phyloP scores from a whole-genome alignment of 2,888 invertebrate genomes.

The Kuschelorhynchus macadamiae region DNA sequence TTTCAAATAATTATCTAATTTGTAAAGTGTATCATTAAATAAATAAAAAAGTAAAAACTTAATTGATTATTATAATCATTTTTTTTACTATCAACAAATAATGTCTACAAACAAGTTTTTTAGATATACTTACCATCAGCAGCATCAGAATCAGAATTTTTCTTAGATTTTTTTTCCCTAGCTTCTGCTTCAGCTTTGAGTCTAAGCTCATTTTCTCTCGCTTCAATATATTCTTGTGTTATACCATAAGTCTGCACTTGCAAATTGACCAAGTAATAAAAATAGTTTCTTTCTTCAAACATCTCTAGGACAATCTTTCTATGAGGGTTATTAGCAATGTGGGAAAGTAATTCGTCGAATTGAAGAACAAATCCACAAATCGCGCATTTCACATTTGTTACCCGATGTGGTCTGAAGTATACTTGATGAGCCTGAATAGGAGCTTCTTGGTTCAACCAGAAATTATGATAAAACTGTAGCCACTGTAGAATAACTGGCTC shows the following conservation, averaged over 20 bases:
- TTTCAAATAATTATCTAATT: too few relatives aligned
- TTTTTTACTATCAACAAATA: too few relatives aligned
- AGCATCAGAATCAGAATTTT: conserved; percentile 25
- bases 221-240: conserved; percentile 21
- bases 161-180: conserved; percentile 10
- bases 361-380: conserved; percentile 51
- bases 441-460: conserved; percentile 57
- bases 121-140: conserved; percentile 37
- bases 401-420: conserved; percentile 55
- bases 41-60: too few relatives aligned
- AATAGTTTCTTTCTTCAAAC: conserved; percentile 43
- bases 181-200: conserved; percentile 13
- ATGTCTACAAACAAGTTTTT: too few relatives aligned
- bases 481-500: conserved; percentile 27
- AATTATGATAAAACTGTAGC: conserved; percentile 58
- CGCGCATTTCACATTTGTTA: conserved; percentile 47
- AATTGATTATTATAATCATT: too few relatives aligned
- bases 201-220: conserved; percentile 25
- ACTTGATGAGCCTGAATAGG: conserved; percentile 61
- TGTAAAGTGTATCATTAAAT: too few relatives aligned
- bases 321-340: conserved; percentile 54
- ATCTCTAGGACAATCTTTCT: conserved; percentile 52
- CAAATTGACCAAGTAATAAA: conserved; percentile 50
- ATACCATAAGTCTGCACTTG: conserved; percentile 55
- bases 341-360: conserved; percentile 44